Percentiles rank a stretch among this genome's conserved stretches.
These are phyloP conservation scores for Tenebrio molitor DNA, from an alignment of 1,140 invertebrate species.

Conservation along the genomic window DNA sequence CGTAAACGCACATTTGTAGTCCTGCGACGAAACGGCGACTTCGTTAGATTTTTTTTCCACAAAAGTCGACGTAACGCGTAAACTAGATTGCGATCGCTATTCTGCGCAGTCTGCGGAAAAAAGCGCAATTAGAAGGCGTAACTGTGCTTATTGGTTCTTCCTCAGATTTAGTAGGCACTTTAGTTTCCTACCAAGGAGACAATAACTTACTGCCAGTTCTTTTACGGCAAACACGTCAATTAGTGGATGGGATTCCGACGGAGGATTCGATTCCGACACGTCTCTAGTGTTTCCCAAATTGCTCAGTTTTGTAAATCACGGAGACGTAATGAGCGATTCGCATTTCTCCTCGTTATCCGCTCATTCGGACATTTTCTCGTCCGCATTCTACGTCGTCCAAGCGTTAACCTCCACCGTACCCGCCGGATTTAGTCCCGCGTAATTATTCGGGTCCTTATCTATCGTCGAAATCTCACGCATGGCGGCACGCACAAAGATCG, in stretches of 20 bases:
- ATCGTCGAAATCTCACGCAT: constrained; percentile 16
- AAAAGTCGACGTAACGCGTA: constrained; percentile 38
- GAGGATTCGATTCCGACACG: constrained; percentile 20
- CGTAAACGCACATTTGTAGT: constrained; percentile 49
- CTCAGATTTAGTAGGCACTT: constrained; percentile 32
- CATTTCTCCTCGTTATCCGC: no score
- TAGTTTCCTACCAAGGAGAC: constrained; percentile 23
- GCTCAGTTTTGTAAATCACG: not conserved
- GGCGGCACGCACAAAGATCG: constrained; percentile 32
- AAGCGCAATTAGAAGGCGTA: constrained; percentile 42
- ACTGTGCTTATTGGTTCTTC: constrained; percentile 39
- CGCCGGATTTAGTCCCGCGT: no score
- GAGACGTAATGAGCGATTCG: no score
- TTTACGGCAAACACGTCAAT: constrained; percentile 46
- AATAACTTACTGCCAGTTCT: constrained; percentile 20
- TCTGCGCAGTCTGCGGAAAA: constrained; percentile 37
- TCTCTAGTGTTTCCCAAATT: constrained; percentile 27
- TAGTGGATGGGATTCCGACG: constrained; percentile 19
- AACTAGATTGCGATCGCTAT: constrained; percentile 47
- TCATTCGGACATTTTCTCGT: no score
- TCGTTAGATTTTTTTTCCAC: constrained; percentile 19
- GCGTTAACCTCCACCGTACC: no score
- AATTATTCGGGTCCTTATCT: constrained; percentile 15
- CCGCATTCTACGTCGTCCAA: no score
- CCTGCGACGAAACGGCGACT: constrained; percentile 1